Base-by-base conservation (phyloP, 2,113 vertebrate species). In the Bufo gargarizans region DNA sequence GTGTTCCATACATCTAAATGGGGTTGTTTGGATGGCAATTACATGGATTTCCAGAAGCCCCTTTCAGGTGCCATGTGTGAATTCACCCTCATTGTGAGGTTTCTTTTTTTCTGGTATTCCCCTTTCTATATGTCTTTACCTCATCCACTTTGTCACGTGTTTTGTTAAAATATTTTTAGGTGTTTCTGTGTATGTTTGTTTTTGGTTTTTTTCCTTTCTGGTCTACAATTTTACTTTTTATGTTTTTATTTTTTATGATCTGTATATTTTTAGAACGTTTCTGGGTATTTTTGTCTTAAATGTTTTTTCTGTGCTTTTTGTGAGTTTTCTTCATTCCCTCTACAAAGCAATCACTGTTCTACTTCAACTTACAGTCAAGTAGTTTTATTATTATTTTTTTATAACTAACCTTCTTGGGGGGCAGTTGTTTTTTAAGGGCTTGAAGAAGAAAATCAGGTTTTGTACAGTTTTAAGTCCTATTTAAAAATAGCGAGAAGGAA, bases 391-490 rank as follows among this genome's bases (percentile, higher is more conserved):
- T 19, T 65, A 3, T 84, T 74, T 16, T 11, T 2, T 67, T 9
- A 33, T 33, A 33, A 14, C 7, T 86, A 49, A 65, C 22, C 77
- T 43, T 55, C 19, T 11, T 45, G 14, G 19, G 56, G 33, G 9
- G 43, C 22, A 67, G 17, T 6, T 33, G 6, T 2, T 59, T 78
- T 55, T 49, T 50, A 78, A 65, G 76, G n/a, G 76, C 47, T 86
- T 79, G 85, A 79, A 79, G 76, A 86, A 78, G 20, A 22, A 86
- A 50, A 86, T 77, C 74, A 77, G 74, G 58, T 67, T 86, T 65
- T 79, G 76, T 79, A 86, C 61, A 79, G 77, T 16, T 78, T 77
- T 86, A 78, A 77, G 76, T 55, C 76, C 20, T 86, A 86, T 86
- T 86, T 86, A 78, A 86, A 67, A 86, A 63, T 22, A 17, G n/a